These are phyloP conservation scores for Drosophila sulfurigaster DNA, from an alignment of 1,140 invertebrate genomes.

Conservation along the genomic window DNA sequence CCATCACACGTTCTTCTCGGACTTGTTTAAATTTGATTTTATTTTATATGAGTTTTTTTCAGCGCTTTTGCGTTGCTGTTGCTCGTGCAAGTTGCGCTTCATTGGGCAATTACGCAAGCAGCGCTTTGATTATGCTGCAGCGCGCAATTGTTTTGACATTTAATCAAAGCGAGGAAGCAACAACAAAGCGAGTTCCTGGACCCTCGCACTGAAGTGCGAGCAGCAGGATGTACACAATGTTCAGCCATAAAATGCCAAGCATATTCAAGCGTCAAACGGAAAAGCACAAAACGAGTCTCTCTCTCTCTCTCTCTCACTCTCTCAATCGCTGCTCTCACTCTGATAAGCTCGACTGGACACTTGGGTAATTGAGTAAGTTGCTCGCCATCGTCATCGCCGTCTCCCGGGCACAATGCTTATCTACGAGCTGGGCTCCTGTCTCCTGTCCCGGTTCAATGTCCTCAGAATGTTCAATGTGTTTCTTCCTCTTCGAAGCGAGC, in stretches of 20 bases:
- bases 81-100: constrained; percentile 67
- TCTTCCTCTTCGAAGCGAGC: background rate
- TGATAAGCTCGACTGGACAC: constrained; percentile 75
- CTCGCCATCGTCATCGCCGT: background rate
- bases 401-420: constrained; percentile 21
- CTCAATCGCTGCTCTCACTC: constrained; percentile 11
- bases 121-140: constrained; percentile 72
- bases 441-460: constrained; percentile 63
- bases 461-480: constrained; percentile 26
- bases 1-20: too few relatives aligned
- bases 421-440: constrained; percentile 18
- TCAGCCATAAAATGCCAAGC: constrained; percentile 35
- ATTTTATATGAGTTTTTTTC: constrained; percentile 23
- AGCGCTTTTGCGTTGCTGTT: background rate
- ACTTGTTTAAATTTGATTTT: constrained; percentile 5
- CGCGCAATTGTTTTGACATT: constrained; percentile 77
- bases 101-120: constrained; percentile 78
- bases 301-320: background rate
- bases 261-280: constrained; percentile 18
- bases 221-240: constrained; percentile 24
- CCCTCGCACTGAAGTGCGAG: background rate
- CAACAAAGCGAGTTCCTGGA: constrained; percentile 18
- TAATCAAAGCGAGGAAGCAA: constrained; percentile 64
- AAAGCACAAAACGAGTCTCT: background rate
- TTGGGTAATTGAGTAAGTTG: constrained; percentile 75